Conservation (phyloP, 2,888 invertebrate species). For the Sphaerophoria rueppellii region DNA sequence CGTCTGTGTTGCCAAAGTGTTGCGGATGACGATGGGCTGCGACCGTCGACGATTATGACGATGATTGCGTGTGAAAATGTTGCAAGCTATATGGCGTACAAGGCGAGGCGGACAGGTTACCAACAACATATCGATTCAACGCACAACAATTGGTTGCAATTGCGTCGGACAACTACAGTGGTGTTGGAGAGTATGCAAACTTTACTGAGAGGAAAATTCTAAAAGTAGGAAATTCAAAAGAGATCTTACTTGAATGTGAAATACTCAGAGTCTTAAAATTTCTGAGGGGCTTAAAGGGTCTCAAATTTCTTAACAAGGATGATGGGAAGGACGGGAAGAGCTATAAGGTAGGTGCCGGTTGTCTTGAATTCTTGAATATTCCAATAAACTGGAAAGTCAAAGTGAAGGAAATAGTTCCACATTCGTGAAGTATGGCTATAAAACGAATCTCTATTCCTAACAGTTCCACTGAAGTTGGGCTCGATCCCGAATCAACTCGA, state of each 20-base stretch:
- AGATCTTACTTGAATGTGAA: no score
- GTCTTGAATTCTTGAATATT: no score
- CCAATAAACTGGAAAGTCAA: no score
- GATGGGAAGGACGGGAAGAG: no score
- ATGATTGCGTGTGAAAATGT: constrained; percentile 79
- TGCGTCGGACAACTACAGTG: constrained; percentile 5
- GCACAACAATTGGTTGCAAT: constrained; percentile 32
- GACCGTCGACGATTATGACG: constrained; percentile 32
- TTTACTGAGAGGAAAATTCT: background rate
- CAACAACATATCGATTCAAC: background rate
- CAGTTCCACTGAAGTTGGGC: no score
- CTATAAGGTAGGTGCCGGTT: no score
- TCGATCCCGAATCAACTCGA: no score
- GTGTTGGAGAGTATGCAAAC: constrained; percentile 10
- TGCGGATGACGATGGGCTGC: background rate
- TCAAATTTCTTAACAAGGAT: no score
- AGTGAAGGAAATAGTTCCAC: background rate
- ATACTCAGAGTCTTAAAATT: no score
- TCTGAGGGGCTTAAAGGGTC: no score
- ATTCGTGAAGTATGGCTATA: background rate
- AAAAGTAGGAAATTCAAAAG: no score
- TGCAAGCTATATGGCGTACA: constrained; percentile 63
- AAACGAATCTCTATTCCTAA: background rate
- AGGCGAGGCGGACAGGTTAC: constrained; percentile 51
- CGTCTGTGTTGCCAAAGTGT: background rate